A percentile compares a stretch with the other conserved stretches of the same genome.
Evolutionary conservation across 1,140 invertebrate genomes (phyloP).

Genomic region (Rhyzopertha dominica): DNA sequence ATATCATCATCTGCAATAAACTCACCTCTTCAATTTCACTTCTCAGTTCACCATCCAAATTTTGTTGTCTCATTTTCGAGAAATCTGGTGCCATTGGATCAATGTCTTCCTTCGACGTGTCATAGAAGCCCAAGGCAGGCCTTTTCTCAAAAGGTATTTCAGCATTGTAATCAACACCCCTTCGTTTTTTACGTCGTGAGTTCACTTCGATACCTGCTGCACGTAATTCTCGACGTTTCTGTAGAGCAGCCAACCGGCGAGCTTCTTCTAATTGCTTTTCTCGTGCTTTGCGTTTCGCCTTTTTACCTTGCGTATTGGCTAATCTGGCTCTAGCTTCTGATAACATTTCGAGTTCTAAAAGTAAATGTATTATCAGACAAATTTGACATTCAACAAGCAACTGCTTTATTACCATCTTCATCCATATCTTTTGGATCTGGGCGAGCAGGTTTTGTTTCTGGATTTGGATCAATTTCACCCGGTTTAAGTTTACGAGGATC

Average conservation of each 20-base stretch:
- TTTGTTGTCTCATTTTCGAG: conserved; percentile 81
- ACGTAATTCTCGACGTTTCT: conserved; percentile 92
- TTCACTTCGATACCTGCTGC: conserved; percentile 93
- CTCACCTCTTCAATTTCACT: conserved; percentile 81
- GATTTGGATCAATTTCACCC: conserved; percentile 99
- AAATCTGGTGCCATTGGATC: conserved; percentile 89
- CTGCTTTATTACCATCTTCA: conserved; percentile 77
- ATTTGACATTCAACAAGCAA: conserved; percentile 4
- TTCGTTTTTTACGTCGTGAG: conserved; percentile 69
- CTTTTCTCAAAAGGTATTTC: conserved; percentile 98
- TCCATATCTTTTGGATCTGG: conserved; percentile 99
- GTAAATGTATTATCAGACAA: conserved; percentile 29
- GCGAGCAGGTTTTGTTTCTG: conserved; percentile 97
- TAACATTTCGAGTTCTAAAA: conserved; percentile 93
- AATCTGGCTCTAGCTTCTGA: conserved; percentile 96
- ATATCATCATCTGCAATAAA: conserved; percentile 4
- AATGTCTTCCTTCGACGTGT: conserved; percentile 83
- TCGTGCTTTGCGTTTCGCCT: conserved; percentile 96
- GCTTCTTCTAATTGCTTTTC: conserved; percentile 99
- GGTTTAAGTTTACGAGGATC: conserved; percentile 96
- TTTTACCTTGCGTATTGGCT: conserved; percentile 99
- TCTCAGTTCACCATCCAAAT: conserved; percentile 86
- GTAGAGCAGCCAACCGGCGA: conserved; percentile 87
- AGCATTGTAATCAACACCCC: conserved; percentile 94
- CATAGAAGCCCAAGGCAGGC: conserved; percentile 88